A percentile compares a stretch with the other conserved stretches of the same genome.
phyloP scores from a whole-genome alignment of 2,797 vertebrate genomes.

The Ceyx erithaca region DNA sequence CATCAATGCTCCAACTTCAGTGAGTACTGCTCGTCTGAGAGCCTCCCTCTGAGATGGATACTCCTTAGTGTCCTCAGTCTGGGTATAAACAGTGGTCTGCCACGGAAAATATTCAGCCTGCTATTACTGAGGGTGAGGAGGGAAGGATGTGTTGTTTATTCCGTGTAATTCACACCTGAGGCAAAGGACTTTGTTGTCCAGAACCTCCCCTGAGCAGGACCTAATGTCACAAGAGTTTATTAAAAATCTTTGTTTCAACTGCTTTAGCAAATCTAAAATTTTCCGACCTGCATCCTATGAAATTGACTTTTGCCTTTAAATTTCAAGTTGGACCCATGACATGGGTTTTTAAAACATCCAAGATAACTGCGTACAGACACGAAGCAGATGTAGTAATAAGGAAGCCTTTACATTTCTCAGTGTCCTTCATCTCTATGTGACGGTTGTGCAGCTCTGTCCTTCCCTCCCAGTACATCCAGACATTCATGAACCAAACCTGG shows the following conservation, averaged over 20 bases:
- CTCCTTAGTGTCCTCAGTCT: neutral
- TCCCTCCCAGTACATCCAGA: slow-evolving; percentile 85
- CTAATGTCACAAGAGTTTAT: neutral
- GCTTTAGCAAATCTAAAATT: neutral
- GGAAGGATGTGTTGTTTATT: neutral
- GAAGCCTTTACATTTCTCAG: neutral
- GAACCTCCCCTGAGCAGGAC: neutral
- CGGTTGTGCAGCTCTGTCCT: neutral
- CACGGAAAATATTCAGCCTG: neutral
- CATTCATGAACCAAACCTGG: slow-evolving; percentile 88
- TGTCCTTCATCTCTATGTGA: fast-evolving
- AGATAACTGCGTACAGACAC: neutral
- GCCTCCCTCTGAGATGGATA: neutral
- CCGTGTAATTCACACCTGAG: neutral
- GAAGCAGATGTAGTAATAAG: neutral
- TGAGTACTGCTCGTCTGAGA: slow-evolving; percentile 63
- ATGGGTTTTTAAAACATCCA: neutral
- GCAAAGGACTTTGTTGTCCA: neutral
- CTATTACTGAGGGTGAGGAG: neutral
- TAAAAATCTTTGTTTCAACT: neutral
- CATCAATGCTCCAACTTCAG: slow-evolving; percentile 88
- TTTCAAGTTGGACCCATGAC: neutral
- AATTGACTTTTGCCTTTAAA: neutral
- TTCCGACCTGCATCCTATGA: neutral
- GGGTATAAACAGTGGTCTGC: neutral